Evolutionary conservation across 2,888 invertebrate species (phyloP), one percentile per base, ranked within the genome.

Genomic region (Leucophenga maculata): DNA sequence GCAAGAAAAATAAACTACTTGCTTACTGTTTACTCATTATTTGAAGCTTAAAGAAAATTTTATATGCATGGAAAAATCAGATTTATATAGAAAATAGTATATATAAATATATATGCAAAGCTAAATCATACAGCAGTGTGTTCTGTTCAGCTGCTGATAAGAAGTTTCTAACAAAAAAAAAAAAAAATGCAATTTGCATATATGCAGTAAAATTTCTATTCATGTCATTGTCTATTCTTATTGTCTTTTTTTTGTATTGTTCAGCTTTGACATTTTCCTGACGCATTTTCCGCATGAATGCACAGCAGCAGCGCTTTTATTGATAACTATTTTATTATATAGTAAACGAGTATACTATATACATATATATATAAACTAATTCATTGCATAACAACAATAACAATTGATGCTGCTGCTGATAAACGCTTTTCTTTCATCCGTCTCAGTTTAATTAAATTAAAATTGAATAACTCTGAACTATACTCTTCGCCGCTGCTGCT

Each of bases 181-280:
- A 39, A 39, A 39, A 39, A 39, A 60, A 60, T 60, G 60, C 60
- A 39, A 60, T 39, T 60, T 60, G 26, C 60, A 60, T 44, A 32
- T 32, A 60, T 16, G 18, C n/a, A 60, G 32, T 59, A 59, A 32
- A 59, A 31, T 59, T 31, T 18, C 54, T 13, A 20, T 54, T 18
- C 55, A 55, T 11, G 54, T 22, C 13, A 55, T 14, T 14, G 13
- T 20, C 55, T 22, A 55, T 26, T 6, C 22, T 52, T 52, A 20
- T 20, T 22, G 22, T 22, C 26, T 22, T 22, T 55, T 60, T 39
- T 39, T 60, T 11, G 26, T 59, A 16, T n/a, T 11, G 1, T 22
- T 2, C 55, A 16, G 32, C 3, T 44, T 3, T 60, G 18, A 39
- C 20, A 39, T 60, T 60, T 60, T 60, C 39, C 39, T 39, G 18